These are phyloP conservation scores for Bujurquina vittata DNA, from an alignment of 2,113 vertebrate genomes.

Conservation along the genomic window DNA sequence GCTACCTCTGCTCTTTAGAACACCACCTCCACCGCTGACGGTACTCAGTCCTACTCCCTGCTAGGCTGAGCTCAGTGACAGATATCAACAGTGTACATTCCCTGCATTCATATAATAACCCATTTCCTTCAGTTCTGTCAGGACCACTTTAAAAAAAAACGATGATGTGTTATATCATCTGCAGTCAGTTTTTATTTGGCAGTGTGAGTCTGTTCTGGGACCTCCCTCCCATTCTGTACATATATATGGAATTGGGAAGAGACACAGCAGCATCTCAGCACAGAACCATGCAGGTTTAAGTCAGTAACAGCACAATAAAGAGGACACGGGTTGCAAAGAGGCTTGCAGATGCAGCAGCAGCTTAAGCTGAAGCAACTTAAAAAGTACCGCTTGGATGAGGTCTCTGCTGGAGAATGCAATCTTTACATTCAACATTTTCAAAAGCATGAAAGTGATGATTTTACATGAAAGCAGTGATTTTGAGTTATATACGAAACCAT, in stretches of 20 bases:
- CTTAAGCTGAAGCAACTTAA: background rate
- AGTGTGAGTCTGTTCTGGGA: background rate
- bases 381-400: background rate
- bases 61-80: background rate
- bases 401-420: background rate
- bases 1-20: background rate
- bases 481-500: background rate
- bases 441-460: background rate
- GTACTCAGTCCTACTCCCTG: background rate
- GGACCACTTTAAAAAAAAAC: background rate
- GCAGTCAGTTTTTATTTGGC: background rate
- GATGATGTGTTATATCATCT: background rate
- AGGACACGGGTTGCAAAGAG: background rate
- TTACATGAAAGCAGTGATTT: background rate
- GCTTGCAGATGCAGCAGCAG: background rate
- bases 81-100: background rate
- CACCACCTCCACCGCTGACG: background rate
- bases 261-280: too few species aligned
- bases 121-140: background rate
- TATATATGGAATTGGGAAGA: background rate
- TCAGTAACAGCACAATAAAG: background rate
- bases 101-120: constrained; percentile 3
- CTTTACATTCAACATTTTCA: background rate
- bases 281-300: background rate
- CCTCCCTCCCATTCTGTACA: background rate